Evolutionary conservation across 2,797 vertebrate species (phyloP).

Genomic region (Melanotaenia pygmaea): DNA sequence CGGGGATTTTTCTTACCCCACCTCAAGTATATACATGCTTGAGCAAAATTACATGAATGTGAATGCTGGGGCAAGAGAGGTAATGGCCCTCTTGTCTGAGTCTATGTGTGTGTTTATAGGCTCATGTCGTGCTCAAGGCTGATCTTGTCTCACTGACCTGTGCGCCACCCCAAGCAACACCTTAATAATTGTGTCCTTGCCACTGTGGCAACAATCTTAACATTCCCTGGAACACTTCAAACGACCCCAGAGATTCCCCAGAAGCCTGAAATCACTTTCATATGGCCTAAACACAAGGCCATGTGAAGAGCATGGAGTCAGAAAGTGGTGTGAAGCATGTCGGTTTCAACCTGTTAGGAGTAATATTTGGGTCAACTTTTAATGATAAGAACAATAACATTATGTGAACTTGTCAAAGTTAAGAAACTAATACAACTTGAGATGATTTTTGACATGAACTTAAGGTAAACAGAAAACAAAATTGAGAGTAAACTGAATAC

Average conservation of each 20-base stretch:
- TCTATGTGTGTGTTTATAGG: conserved; percentile 47
- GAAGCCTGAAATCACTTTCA: conserved; percentile 80
- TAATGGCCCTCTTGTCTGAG: conserved; percentile 27
- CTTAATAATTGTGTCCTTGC: conserved; percentile 79
- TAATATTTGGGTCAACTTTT: conserved; percentile 3
- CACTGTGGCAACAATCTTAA: conserved; percentile 81
- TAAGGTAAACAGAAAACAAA: background rate
- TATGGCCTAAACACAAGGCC: conserved; percentile 61
- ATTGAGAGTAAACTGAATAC: too few relatives aligned
- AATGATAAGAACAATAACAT: conserved; percentile 8
- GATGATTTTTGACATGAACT: background rate
- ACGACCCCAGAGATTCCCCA: conserved; percentile 62
- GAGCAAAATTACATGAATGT: conserved; percentile 11
- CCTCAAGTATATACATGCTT: conserved; percentile 1
- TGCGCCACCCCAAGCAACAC: conserved; percentile 71
- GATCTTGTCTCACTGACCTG: conserved; percentile 60
- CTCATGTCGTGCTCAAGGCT: conserved; percentile 35
- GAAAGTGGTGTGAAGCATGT: background rate
- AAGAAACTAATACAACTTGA: background rate
- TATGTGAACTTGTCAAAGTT: background rate
- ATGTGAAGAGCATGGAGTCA: conserved; percentile 26
- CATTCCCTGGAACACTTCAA: conserved; percentile 72
- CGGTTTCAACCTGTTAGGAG: conserved; percentile 21
- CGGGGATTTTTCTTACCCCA: conserved; percentile 39
- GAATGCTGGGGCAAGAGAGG: conserved; percentile 6